Base-by-base conservation (phyloP, 2,113 vertebrate genomes). In the Protomyctophum bolini region DNA sequence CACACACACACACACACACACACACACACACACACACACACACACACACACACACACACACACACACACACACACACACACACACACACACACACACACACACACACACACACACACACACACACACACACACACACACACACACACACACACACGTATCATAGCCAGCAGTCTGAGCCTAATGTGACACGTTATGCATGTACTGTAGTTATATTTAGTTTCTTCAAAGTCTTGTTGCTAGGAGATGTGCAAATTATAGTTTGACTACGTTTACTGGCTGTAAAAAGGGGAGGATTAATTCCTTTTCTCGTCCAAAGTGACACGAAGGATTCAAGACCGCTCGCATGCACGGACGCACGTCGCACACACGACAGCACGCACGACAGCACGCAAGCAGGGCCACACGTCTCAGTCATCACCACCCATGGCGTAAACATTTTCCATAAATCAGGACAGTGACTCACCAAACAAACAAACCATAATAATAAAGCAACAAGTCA, bases 201-300 rank as follows among this genome's bases (percentile, higher is more conserved):
- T 56, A 14, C n/a, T 52, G 77, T 58, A 77, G 83, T 85, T 92
- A 91, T 91, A 91, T 92, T 87, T 92, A 89, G 89, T 90, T 87
- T 83, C 70, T 90, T 88, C 83, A 86, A 89, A 89, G 81, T 87
- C 86, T 79, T 87, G 91, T 93, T 92, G 93, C 90, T 93, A 92
- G 92, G 91, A 89, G 89, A 93, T 91, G 81, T 76, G 85, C 82
- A 86, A 89, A 91, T 90, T 85, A 87, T 87, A 88, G 82, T 65
- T 87, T 83, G 66, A 73, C 78, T 86, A 82, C 80, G 83, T 80
- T 41, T 41, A 41, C 33, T 68, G 81, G 77, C 66, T 86, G 71
- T 79, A 80, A 87, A 92, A 81, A 21, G 28, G 77, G 76, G 73
- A 78, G 78, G 41, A 84, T 81, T 77, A 73, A 91, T 91, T 87